Conservation (phyloP, 2,113 vertebrate genomes). For the Alaudala cheleensis region DNA sequence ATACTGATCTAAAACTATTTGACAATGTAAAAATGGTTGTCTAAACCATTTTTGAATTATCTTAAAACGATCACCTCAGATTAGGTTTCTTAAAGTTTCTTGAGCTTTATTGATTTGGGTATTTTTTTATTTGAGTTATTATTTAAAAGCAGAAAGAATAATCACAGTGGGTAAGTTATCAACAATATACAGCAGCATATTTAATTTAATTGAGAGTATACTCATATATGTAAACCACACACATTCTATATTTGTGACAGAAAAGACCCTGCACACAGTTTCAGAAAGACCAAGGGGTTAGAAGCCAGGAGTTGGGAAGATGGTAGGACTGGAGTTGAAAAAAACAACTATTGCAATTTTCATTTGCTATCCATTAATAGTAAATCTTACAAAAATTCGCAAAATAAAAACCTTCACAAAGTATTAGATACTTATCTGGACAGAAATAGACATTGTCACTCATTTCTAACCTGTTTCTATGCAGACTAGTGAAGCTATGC, state of each 20-base stretch:
- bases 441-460: not conserved
- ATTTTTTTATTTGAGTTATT: not conserved
- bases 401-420: not conserved
- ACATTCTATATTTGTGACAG: not conserved
- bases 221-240: not conserved
- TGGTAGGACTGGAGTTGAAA: not conserved
- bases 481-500: not conserved
- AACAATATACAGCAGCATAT: not conserved
- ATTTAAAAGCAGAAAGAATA: not conserved
- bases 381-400: not conserved
- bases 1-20: not conserved
- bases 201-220: not conserved
- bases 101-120: not conserved
- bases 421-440: not conserved
- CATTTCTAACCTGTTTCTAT: rapidly evolving
- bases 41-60: not conserved
- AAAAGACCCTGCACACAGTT: not conserved
- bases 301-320: not conserved
- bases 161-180: not conserved
- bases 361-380: not conserved
- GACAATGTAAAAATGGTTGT: not conserved
- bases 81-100: not conserved
- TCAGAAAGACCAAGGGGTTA: not conserved
- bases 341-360: not conserved
- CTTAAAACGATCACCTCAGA: not conserved